Base-by-base conservation (phyloP, 2,888 invertebrate species). In the Asteroscopus sphinx region DNA sequence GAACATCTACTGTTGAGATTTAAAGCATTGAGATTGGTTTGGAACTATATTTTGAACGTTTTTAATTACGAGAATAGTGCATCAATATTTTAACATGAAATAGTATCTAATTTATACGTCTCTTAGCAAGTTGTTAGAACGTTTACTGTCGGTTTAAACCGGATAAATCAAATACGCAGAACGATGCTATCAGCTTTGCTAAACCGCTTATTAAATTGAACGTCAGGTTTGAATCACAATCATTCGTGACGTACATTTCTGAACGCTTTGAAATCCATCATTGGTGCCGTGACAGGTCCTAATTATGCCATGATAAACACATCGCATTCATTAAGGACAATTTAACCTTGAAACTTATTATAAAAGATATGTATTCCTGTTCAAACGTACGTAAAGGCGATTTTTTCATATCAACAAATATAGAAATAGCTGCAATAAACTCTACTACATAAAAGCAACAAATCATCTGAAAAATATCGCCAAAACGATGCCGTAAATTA, bases 351-450 rank as follows among this genome's bases (percentile, higher is more conserved):
- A 76, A 90, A 91, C 89, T 91, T 90, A 92, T 85, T 82, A 67
- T 91, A 91, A 91, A 82, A 87, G 92, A 93, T 93, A 93, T 93
- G 92, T 90, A 87, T 89, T 83, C 77, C 72, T 73, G 73, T 79
- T 72, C 54, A 60, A 66, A 65, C 57, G 64, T 68, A 73, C 61
- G 68, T 66, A 68, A 64, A 68, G 63, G 69, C 67, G 61, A 73
- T 74, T 72, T 73, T 71, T 74, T 69, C 72, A 65, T 64, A 53
- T 44, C 47, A 70, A 61, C 55, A 65, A 44, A 69, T 54, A 73
- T 74, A 77, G 58, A 73, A 55, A 57, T 77, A 80, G 74, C 81
- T 81, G 73, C 64, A 74, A 35, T 51, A 41, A 45, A 28, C 26
- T 45, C 7, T 37, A 21, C 2, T 44, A 26, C 5, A 42, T 32